A percentile compares a stretch with the other conserved stretches of the same genome.
These are phyloP conservation scores for Oreotrochilus melanogaster DNA, from an alignment of 2,113 vertebrate species.

Conservation along the genomic window DNA sequence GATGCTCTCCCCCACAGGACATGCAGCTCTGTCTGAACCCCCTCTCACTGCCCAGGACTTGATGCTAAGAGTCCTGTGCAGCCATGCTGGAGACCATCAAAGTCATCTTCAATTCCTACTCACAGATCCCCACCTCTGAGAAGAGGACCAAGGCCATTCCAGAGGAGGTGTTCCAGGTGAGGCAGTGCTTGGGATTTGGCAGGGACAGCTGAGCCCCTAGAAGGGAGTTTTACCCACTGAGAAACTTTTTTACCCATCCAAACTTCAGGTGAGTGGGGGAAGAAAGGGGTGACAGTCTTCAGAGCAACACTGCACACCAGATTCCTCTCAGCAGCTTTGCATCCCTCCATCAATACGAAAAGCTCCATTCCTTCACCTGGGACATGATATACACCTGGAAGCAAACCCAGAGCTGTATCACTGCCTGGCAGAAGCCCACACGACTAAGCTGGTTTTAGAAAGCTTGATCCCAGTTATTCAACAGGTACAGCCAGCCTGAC, in stretches of 20 bases:
- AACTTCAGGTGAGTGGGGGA: neutral
- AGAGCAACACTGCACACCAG: fast-evolving
- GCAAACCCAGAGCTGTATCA: neutral
- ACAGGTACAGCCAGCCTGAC: fast-evolving
- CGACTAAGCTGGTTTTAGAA: fast-evolving
- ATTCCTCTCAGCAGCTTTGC: neutral
- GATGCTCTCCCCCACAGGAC: neutral
- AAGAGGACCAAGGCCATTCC: slow-evolving; percentile 73
- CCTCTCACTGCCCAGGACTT: neutral
- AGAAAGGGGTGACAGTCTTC: neutral
- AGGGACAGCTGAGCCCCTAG: fast-evolving
- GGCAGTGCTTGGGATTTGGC: fast-evolving
- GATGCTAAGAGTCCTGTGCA: slow-evolving; percentile 76
- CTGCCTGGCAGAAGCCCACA: neutral
- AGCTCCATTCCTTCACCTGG: neutral
- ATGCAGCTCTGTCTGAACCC: neutral
- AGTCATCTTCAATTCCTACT: slow-evolving; percentile 81
- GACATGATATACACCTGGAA: neutral
- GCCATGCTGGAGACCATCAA: slow-evolving; percentile 60
- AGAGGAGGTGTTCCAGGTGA: slow-evolving; percentile 72
- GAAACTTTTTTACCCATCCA: neutral
- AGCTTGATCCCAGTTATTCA: fast-evolving
- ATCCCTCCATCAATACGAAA: neutral
- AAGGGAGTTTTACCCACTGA: neutral
- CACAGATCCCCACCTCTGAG: slow-evolving; percentile 56